Base-by-base conservation (phyloP, 2,888 invertebrate species). In the Falcaria lacertinaria region DNA sequence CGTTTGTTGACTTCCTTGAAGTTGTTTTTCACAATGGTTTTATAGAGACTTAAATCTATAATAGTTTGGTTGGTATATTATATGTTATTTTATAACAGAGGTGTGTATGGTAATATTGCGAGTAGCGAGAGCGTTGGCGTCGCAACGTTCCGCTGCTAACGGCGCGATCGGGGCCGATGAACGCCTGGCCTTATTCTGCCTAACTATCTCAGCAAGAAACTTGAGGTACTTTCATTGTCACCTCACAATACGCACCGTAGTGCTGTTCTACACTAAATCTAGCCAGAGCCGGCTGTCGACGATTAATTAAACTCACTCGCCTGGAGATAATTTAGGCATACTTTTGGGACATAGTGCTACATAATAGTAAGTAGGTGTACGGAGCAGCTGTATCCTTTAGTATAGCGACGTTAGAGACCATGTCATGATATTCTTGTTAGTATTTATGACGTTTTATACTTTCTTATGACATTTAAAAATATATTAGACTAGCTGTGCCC, bases 221-320 rank as follows among this genome's bases (percentile, higher is more conserved):
- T 74, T 76, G 69, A 64, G 65, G 79, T 80, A 87, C 88, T 88
- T 86, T 87, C 87, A 86, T 88, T 87, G 88, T 86, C 88, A 82
- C 80, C 82, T 76, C 66, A 63, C 64, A 59, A 64, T 70, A 71
- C 74, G 72, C 70, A 68, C 66, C 64, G 63, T 37, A 37, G 37
- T 22, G 37, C 22, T 37, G 22, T 37, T 37, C 37, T 37, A 45
- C 40, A 44, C 43, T 19, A 36, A 42, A 19, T 33, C 25, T 39
- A 25, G 37, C 13, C 32, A 25, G 36, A 44, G 25, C 40, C 37
- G 37, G 37, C 37, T 37, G 14, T 22, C 14, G 16, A 37, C 25
- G 14, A 37, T 37, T 37, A 37, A 37, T 37, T 37, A 37, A 14
- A 37, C 22, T 25, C 37, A 22, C 19, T 22, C 14, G 14, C 37